phyloP scores from a whole-genome alignment of 1,140 invertebrate species.

The Bursaphelenchus mucronatus region DNA sequence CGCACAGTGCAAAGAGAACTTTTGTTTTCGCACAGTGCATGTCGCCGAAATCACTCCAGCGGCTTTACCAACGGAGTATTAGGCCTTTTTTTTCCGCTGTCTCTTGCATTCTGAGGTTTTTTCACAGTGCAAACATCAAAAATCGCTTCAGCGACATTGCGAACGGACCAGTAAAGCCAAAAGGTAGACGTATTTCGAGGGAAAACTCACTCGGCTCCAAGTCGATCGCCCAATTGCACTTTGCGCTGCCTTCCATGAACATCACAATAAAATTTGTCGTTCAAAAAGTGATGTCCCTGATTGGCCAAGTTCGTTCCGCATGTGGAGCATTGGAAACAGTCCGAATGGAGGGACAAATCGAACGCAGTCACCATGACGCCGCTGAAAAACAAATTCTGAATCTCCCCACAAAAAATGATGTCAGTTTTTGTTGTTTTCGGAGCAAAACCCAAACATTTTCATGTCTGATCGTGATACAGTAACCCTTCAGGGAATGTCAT shows the following conservation, averaged over 20 bases:
- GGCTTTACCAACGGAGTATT: no score
- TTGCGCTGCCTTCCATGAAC: constrained; percentile 71
- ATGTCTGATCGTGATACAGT: neutral
- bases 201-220: no score
- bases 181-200: no score
- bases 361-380: constrained; percentile 91
- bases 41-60: no score
- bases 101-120: no score
- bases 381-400: constrained; percentile 64
- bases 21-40: no score
- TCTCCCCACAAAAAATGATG: neutral
- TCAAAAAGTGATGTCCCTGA: constrained; percentile 67
- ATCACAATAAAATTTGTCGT: constrained; percentile 87
- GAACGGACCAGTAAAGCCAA: no score
- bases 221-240: no score
- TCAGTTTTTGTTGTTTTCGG: neutral
- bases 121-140: no score
- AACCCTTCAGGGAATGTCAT: neutral
- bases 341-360: constrained; percentile 88
- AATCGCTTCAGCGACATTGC: no score
- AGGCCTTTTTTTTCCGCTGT: no score
- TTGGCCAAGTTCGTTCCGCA: constrained; percentile 90
- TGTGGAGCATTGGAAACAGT: constrained; percentile 91
- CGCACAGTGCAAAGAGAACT: no score
- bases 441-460: neutral